Base-by-base conservation (phyloP, 2,797 vertebrate species). In the Epinephelus awoara region DNA sequence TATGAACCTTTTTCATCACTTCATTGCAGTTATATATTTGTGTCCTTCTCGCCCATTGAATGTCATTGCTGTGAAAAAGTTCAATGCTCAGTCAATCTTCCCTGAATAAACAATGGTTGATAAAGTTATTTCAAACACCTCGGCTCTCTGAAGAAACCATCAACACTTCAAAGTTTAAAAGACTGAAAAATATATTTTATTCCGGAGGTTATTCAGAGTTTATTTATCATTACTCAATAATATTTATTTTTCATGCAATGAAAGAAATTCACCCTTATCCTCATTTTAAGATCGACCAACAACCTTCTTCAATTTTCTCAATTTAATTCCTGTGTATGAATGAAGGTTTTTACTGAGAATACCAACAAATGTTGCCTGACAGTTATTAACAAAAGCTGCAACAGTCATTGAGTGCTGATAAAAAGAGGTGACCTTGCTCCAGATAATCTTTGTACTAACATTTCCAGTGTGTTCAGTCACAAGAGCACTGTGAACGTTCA, bases 401-500 rank as follows among this genome's bases (percentile, higher is more conserved):
- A 10, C 72, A 52, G 2, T 0, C 25, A 6, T 17, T 71, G 7
- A 51, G 44, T n/a, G 8, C 3, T 19, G n/a, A 63, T 66, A 65
- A n/a, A 61, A 75, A 25, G 1, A 29, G 5, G 2, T 12, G 17
- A 64, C 40, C 54, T 58, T 58, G 6, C 25, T 55, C 13, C 23
- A 11, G 62, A 58, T 34, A 46, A 50, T 59, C 6, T 51, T 51
- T 68, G 11, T 1, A 54, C 15, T 56, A 29, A 62, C 0, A 54
- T 29, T 4, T 51, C 15, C 25, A 63, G 34, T 17, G 11, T 67
- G 7, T 67, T 70, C 1, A 67, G 13, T 12, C 49, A 8, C 8
- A 29, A 50, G 6, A n/a, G 3, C 27, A 47, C 18, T 17, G 2
- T 52, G 40, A 62, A 47, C 67, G 73, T 85, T 85, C 77, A 42